Evolutionary conservation across 1,140 invertebrate species (phyloP).

Genomic region (Eufriesea mexicana): DNA sequence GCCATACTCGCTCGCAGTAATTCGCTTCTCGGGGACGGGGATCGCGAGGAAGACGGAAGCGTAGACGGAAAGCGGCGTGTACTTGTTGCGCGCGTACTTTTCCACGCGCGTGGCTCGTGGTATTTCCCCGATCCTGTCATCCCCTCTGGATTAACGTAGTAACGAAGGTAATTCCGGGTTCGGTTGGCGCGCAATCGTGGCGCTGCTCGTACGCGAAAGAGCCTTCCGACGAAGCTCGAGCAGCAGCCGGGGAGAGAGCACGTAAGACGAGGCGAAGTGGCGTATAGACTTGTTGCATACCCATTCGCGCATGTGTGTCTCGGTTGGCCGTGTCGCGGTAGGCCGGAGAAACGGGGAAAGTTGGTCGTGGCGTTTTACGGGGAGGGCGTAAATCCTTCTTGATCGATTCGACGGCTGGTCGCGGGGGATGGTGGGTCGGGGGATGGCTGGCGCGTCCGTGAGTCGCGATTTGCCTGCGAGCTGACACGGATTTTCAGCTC

Average conservation of each 20-base stretch:
- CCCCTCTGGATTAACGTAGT: background rate
- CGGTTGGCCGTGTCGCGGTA: background rate
- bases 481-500: background rate
- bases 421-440: no score
- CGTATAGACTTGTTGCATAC: slow-evolving; percentile 58
- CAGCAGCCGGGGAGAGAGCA: background rate
- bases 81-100: slow-evolving; percentile 52
- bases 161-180: background rate
- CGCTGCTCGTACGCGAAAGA: background rate
- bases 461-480: background rate
- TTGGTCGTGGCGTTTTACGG: slow-evolving; percentile 1
- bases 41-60: no score
- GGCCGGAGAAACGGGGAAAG: slow-evolving; percentile 48
- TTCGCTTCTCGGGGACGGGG: no score
- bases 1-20: no score
- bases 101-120: background rate
- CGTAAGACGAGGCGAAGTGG: slow-evolving; percentile 48
- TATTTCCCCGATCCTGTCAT: background rate
- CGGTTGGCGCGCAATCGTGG: background rate
- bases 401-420: slow-evolving; percentile 18
- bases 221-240: background rate
- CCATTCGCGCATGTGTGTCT: slow-evolving; percentile 46
- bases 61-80: background rate
- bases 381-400: slow-evolving; percentile 9
- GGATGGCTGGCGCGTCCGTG: background rate